Evolutionary conservation across 1,140 invertebrate species (phyloP).

Genomic region (Papilio glaucus): DNA sequence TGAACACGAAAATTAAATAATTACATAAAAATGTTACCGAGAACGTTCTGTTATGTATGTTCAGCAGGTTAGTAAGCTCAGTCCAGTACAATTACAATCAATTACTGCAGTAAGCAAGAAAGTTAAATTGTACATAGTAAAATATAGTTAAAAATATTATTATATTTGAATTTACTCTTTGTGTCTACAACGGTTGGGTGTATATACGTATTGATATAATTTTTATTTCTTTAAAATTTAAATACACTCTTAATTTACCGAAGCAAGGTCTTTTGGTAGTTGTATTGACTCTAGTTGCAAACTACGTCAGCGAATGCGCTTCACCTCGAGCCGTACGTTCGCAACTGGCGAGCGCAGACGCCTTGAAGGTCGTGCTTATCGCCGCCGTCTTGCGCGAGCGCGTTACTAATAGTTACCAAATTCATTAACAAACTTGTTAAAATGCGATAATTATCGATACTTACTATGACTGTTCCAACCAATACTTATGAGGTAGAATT

Average conservation of each 20-base stretch:
- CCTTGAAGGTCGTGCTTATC: constrained; percentile 28
- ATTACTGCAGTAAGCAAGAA: no score
- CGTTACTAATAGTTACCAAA: constrained; percentile 13
- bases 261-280: not conserved
- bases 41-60: no score
- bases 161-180: no score
- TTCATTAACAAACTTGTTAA: constrained; percentile 20
- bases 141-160: no score
- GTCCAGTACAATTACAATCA: no score
- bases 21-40: no score
- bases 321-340: constrained; percentile 21
- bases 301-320: constrained; percentile 2
- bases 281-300: not conserved
- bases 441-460: not conserved
- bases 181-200: no score
- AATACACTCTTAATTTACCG: constrained; percentile 3
- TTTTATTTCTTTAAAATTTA: not conserved
- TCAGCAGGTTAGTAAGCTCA: no score
- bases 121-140: no score
- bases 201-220: not conserved
- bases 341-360: not conserved
- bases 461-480: not conserved
- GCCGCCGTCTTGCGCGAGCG: not conserved
- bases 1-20: no score
- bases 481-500: not conserved